Base-by-base conservation (phyloP, 2,113 vertebrate species). In the Myiopsitta monachus region DNA sequence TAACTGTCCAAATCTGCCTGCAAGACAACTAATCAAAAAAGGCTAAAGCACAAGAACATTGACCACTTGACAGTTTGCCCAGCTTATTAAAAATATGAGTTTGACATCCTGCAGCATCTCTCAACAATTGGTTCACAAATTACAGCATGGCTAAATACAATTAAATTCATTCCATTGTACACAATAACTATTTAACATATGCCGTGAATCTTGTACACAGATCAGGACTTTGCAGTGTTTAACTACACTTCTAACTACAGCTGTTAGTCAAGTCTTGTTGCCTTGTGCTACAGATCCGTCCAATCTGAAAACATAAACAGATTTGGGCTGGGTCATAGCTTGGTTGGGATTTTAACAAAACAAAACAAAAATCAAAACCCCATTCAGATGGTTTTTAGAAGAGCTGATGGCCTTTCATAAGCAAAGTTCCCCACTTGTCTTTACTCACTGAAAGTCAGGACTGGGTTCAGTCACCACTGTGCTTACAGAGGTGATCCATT, bases 61-160 rank as follows among this genome's bases (percentile, higher is more conserved):
- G 97, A 96, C 95, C 95, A 97, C 95, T 97, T 97, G 97, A 97
- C 92, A 94, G 90, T 73, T 97, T 97, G 96, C 97, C 97, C 94
- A 94, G 88, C 88, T 74, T 97, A 97, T 97, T 97, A 97, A 97
- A 97, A 97, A 96, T 97, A 97, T 83, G 96, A 95, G 92, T 96
- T 96, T 97, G 97, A 97, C 97, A 97, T 97, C 97, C 93, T 97
- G 96, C 95, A 96, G 90, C 94, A 96, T 96, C 94, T 94, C 97
- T 96, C 92, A 96, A 96, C 96, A 97, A 97, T 96, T 92, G 92
- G 62, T 97, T 97, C 11, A 17, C 96, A 97, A 97, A 96, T 97
- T 97, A 95, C 94, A 91, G 92, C 91, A 93, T 41, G 66, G 94
- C 87, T 97, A 96, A 97, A 92, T 96, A 94, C 94, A 97, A 97